phyloP scores from a whole-genome alignment of 2,797 vertebrate genomes.

The Pteronotus mesoamericanus region DNA sequence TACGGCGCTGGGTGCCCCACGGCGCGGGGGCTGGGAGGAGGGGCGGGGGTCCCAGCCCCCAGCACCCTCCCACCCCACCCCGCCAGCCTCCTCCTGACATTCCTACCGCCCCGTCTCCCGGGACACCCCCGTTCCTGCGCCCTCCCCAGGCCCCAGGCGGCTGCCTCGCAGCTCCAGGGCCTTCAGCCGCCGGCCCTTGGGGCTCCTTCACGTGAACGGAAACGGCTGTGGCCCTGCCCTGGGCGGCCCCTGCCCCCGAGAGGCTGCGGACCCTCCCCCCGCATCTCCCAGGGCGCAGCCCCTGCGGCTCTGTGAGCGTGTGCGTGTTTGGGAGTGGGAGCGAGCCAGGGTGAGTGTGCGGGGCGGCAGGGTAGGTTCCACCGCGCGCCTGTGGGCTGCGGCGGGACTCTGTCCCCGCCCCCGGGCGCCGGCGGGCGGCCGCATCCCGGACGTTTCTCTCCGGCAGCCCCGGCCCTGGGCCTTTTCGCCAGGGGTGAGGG shows the following conservation, averaged over 20 bases:
- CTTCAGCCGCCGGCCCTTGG: neutral
- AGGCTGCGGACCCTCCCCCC: neutral
- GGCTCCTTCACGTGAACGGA: no score
- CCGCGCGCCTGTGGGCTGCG: no score
- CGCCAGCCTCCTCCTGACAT: neutral
- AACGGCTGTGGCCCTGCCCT: neutral
- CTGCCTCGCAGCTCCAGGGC: neutral
- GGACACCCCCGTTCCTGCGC: neutral
- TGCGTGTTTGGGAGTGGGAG: neutral
- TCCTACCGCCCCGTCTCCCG: neutral
- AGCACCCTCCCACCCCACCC: neutral
- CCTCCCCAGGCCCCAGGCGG: neutral
- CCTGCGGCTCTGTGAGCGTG: neutral
- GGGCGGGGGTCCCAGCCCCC: no score
- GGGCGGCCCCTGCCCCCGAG: neutral
- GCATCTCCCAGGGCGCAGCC: neutral
- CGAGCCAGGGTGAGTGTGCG: neutral
- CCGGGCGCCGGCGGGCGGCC: accelerated
- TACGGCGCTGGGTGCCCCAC: slow-evolving; percentile 16
- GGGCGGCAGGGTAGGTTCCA: neutral
- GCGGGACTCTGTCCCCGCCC: no score
- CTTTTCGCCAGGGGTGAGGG: no score
- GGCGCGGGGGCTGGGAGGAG: neutral
- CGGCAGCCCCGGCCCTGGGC: neutral
- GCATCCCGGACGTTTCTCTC: neutral